Base-by-base conservation (phyloP, 2,797 vertebrate genomes). In the Alosa sapidissima region DNA sequence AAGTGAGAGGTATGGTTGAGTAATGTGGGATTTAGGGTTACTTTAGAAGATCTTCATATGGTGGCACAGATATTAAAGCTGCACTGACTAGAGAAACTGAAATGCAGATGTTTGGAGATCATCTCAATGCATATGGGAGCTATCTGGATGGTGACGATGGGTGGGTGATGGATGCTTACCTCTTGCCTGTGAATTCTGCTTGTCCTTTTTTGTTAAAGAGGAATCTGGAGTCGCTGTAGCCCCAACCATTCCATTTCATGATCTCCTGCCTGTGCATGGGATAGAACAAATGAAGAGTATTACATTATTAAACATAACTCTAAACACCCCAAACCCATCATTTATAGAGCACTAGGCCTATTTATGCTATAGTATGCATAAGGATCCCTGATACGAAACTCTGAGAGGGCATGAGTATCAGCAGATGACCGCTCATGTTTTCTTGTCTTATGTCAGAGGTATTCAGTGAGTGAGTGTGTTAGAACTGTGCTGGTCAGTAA, bases 221-320 rank as follows among this genome's bases (percentile, higher is more conserved):
- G 86, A 99, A 99, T 93, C 92, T 97, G 83, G 98, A 97, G 88
- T 99, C 98, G 88, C 94, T 98, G 93, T 99, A 99, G 86, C 98
- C 98, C 98, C 98, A 99, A 87, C 98, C 98, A 84, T 99, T 99
- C 98, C 98, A 99, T 89, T 99, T 99, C 95, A 99, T 95, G 90
- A 98, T 89, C 92, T 99, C 98, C 94, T 99, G 98, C 93, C 98
- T 99, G 88, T 87, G 87, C 28, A 88, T 87, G 88, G 0, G 85
- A 84, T 19, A 68, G 58, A 8, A 78, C 33, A 81, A 19, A 62
- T 28, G 10, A 28, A 9, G 33, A 72, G 8, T n/a, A 24, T 28
- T n/a, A 65, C 60, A 24, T 28, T 28, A 11, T 28, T 9, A 8
- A 28, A 65, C 28, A 24, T 8, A 65, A 8, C 28, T 28, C 9